Evolutionary conservation across 2,797 vertebrate genomes (phyloP).

Genomic region (Adrianichthys oophorus): DNA sequence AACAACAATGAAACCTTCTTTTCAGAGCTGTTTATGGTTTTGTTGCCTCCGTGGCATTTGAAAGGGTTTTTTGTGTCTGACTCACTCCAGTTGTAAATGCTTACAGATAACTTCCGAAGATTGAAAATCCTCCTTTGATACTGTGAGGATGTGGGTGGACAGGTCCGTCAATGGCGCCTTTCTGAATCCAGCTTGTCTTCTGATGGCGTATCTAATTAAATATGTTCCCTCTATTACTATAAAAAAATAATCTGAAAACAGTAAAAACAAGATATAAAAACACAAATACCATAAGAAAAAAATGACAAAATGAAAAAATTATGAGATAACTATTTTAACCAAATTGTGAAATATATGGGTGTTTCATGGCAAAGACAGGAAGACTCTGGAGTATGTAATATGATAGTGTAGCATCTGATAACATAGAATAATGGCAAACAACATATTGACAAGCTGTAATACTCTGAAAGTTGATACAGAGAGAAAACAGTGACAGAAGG

Average conservation of each 20-base stretch:
- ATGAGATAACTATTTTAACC: too few species aligned
- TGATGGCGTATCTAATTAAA: constrained; percentile 32
- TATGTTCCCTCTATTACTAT: constrained; percentile 20
- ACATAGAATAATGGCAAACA: too few species aligned
- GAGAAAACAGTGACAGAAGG: too few species aligned
- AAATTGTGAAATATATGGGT: too few species aligned
- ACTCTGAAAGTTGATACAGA: too few species aligned
- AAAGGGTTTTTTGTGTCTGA: constrained; percentile 58
- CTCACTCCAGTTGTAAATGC: constrained; percentile 56
- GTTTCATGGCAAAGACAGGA: too few species aligned
- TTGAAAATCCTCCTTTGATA: constrained; percentile 58
- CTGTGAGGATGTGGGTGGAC: constrained; percentile 65
- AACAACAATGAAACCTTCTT: constrained; percentile 49
- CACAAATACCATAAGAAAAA: constrained; percentile 3
- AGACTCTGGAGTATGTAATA: background rate
- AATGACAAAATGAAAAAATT: background rate
- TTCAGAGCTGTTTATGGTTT: constrained; percentile 63
- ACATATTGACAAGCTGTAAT: too few species aligned
- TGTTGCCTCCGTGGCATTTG: constrained; percentile 48
- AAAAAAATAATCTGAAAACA: background rate
- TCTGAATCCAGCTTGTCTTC: constrained; percentile 32
- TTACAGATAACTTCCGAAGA: constrained; percentile 57
- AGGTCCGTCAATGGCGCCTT: constrained; percentile 45
- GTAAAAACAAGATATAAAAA: constrained; percentile 2
- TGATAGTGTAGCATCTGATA: background rate